These are phyloP conservation scores for Lepidocyrtinus sp. DNA, from an alignment of 2,888 invertebrate species.

Conservation along the genomic window DNA sequence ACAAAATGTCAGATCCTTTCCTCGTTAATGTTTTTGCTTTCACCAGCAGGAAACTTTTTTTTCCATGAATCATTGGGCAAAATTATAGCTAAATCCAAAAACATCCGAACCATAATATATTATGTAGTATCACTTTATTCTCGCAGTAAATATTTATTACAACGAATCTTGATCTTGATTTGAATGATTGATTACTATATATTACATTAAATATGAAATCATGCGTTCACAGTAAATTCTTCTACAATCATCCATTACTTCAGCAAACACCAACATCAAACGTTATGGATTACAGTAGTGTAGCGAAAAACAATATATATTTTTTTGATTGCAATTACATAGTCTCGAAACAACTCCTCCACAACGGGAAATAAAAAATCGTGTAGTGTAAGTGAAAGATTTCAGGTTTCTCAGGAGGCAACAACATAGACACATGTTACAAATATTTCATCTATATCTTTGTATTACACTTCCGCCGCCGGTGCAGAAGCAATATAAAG, in stretches of 20 bases:
- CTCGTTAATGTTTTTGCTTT: too few relatives aligned
- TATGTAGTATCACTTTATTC: conserved; percentile 16
- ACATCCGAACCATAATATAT: too few relatives aligned
- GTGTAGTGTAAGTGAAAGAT: conserved; percentile 34
- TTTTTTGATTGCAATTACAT: not conserved
- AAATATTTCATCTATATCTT: not conserved
- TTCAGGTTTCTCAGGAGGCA: conserved; percentile 40
- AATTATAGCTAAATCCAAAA: too few relatives aligned
- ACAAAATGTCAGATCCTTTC: too few relatives aligned
- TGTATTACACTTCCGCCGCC: conserved; percentile 1
- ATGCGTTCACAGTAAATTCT: not conserved
- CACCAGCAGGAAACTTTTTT: too few relatives aligned
- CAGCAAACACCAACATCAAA: not conserved
- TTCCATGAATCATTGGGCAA: too few relatives aligned
- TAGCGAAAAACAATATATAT: not conserved
- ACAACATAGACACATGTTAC: conserved; percentile 3
- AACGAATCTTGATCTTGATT: conserved; percentile 14
- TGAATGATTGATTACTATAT: not conserved
- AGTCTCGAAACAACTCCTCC: not conserved
- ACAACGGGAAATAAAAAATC: not conserved
- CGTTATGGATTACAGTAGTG: not conserved
- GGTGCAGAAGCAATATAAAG: too few relatives aligned
- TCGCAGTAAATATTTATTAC: conserved; percentile 4
- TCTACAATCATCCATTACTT: not conserved
- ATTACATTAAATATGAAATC: conserved; percentile 11